A percentile compares a stretch with the other conserved stretches of the same genome.
These are phyloP conservation scores for Lagenorhynchus albirostris DNA, from an alignment of 2,113 vertebrate genomes.

Conservation along the genomic window DNA sequence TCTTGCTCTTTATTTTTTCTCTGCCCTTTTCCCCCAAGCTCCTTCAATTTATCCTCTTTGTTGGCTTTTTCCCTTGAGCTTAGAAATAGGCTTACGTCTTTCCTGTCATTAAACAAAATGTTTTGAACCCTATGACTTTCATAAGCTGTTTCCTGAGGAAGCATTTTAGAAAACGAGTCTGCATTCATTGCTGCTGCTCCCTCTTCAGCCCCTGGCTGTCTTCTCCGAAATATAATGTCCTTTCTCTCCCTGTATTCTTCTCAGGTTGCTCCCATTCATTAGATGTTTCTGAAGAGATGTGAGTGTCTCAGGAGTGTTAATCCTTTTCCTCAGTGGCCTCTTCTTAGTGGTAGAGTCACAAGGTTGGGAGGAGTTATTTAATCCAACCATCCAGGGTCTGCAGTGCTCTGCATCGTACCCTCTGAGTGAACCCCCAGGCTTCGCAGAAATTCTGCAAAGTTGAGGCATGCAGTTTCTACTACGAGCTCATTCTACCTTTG, in stretches of 20 bases:
- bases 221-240: not conserved
- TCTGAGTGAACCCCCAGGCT: not conserved
- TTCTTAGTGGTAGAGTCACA: not conserved
- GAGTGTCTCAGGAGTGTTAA: not conserved
- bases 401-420: not conserved
- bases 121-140: not conserved
- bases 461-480: not conserved
- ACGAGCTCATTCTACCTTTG: not conserved
- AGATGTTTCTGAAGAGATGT: not conserved
- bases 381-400: not conserved
- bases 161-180: not conserved
- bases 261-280: not conserved
- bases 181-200: not conserved
- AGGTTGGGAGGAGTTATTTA: not conserved
- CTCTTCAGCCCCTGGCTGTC: not conserved
- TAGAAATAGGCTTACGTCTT: not conserved
- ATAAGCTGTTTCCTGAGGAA: not conserved
- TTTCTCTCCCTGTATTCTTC: not conserved
- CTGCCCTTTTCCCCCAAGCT: not conserved
- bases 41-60: not conserved
- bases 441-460: not conserved
- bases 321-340: not conserved
- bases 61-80: not conserved
- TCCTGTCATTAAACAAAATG: not conserved
- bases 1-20: not conserved